These are phyloP conservation scores for Antheraea pernyi DNA, from an alignment of 1,140 invertebrate genomes.

Conservation along the genomic window DNA sequence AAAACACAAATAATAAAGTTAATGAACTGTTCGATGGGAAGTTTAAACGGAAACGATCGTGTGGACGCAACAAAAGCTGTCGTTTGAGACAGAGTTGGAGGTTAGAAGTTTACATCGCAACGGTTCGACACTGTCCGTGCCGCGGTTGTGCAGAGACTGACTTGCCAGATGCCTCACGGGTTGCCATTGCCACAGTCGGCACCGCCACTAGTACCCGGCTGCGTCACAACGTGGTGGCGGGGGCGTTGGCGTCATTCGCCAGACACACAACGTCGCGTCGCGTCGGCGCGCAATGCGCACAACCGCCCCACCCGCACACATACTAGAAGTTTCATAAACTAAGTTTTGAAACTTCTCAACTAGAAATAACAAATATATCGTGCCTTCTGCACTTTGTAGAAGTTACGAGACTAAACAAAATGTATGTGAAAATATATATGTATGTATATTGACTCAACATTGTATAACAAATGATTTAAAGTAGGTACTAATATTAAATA, in stretches of 20 bases:
- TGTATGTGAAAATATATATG: not conserved
- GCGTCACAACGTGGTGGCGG: slow-evolving; percentile 35
- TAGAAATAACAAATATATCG: slow-evolving; percentile 7
- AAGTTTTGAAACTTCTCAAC: slow-evolving; percentile 35
- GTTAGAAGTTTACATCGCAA: slow-evolving; percentile 74
- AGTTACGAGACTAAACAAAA: slow-evolving; percentile 27
- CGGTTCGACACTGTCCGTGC: slow-evolving; percentile 68
- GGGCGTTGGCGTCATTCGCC: slow-evolving; percentile 52
- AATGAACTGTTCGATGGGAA: slow-evolving; percentile 39
- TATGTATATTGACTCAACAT: not conserved
- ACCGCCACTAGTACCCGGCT: slow-evolving; percentile 24
- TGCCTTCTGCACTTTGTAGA: slow-evolving; percentile 16
- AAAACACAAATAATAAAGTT: slow-evolving; percentile 51
- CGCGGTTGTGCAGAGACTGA: slow-evolving; percentile 66
- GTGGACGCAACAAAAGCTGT: slow-evolving; percentile 65
- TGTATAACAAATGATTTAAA: not conserved
- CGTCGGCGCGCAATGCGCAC: not conserved
- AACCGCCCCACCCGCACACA: slow-evolving; percentile 11
- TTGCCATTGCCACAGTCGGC: slow-evolving; percentile 23
- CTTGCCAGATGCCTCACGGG: slow-evolving; percentile 2
- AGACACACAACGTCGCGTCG: slow-evolving; percentile 20
- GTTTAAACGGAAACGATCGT: slow-evolving; percentile 41
- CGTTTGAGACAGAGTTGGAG: slow-evolving; percentile 64
- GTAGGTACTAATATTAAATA: not conserved
- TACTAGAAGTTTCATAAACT: slow-evolving; percentile 4